Evolutionary conservation across 2,113 vertebrate genomes (phyloP), one percentile per base, ranked within the genome.

Genomic region (Opisthocomus hoazin): DNA sequence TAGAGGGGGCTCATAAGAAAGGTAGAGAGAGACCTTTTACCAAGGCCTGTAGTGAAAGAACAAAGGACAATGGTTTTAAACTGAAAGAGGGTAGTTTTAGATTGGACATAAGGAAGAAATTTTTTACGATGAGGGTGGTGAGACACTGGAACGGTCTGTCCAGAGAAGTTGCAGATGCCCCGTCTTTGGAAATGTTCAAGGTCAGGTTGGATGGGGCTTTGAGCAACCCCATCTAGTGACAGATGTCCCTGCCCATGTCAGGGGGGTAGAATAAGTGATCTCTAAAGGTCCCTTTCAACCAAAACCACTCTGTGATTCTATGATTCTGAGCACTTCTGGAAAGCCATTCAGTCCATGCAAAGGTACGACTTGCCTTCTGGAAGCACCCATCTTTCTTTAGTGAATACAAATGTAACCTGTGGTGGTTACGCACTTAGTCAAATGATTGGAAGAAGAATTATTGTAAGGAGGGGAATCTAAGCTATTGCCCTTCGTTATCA

Each of bases 251-350:
- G 46, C 4, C 12, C 10, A 3, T 53, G 10, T 21, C 11, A 71
- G 18, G 9, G 4, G 10, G 1, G 1, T 41, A 4, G 5, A 73
- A 56, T 18, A 56, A 39, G 4, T 37, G 14, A 15, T 24, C 12
- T 77, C 61, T 46, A 82, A 65, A 65, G 2, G 9, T 30, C 5
- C 9, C 3, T 84, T 84, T 68, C 10, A 1, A 43, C 41, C 15
- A 56, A 80, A 85, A 48, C 1, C 9, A 13, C 87, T 69, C 48
- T n/a, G 11, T 21, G n/a, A 34, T 60, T 87, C 26, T 48, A 12
- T 41, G 32, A 43, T 26, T 69, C 24, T 30, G 39, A 53, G 27
- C 5, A 46, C 5, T 14, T 30, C 29, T 70, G 20, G n/a, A 88
- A 74, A 88, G 19, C 6, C 45, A 30, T 45, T 65, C 43, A 82